Evolutionary conservation across 2,888 invertebrate genomes (phyloP), one percentile per base, ranked within the genome.

Genomic region (Xylota sylvarum): DNA sequence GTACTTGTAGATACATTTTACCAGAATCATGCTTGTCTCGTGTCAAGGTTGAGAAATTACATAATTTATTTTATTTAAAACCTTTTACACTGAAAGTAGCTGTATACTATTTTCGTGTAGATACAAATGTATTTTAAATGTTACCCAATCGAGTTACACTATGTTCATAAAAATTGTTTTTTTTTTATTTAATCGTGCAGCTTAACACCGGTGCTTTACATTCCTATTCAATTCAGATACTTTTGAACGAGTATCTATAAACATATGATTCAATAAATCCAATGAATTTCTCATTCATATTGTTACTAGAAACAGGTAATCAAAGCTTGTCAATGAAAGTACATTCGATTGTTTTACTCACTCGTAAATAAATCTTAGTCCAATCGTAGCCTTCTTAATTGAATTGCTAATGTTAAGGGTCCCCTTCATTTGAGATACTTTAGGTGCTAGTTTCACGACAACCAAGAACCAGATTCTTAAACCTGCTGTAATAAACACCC

Each of bases 401-500:
- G 23, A 23, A 23, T 2, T 23, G 23, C 23, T 23, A 23, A 23
- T n/a, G n/a, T n/a, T n/a, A n/a, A n/a, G n/a, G n/a, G n/a, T n/a
- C n/a, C n/a, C n/a, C n/a, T n/a, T n/a, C n/a, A n/a, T 23, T 3
- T 3, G 23, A 23, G 23, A 23, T 3, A 23, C 23, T 23, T 23
- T 2, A 23, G 2, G 7, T 30, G 4, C 4, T 60, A 37, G 19
- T 35, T 23, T 19, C 10, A n/a, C 5, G 10, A 5, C 19, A 60
- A 9, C 60, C 40, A 9, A 23, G 40, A 27, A 40, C 40, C 40
- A 60, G 40, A 60, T 23, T 60, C 40, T n/a, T 12, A 27, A 60
- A 60, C 60, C 60, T 40, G 60, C 60, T 60, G 19, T 23, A 19
- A 60, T 19, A 12, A 40, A 60, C 40, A 60, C 40, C 40, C 40